Evolutionary conservation across 1,140 invertebrate species (phyloP).

Genomic region (Ctenoplectra terminalis): DNA sequence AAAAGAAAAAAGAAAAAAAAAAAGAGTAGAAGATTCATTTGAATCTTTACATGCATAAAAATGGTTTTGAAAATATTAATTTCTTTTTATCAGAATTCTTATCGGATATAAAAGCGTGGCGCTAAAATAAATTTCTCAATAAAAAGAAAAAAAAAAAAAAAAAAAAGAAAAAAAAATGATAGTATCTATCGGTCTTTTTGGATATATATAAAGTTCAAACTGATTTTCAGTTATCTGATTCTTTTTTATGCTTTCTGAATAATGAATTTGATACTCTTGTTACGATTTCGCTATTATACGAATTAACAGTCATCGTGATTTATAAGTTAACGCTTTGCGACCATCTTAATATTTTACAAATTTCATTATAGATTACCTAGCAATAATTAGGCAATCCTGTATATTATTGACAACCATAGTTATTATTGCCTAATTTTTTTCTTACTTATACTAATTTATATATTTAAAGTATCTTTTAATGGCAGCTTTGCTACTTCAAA

Average conservation of each 20-base stretch:
- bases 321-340: slow-evolving; percentile 21
- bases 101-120: slow-evolving; percentile 69
- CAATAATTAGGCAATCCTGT: slow-evolving; percentile 30
- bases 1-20: slow-evolving; percentile 10
- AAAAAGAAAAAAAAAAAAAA: slow-evolving; percentile 69
- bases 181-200: slow-evolving; percentile 1
- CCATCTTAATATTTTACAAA: slow-evolving; percentile 11
- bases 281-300: slow-evolving; percentile 14
- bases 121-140: slow-evolving; percentile 75
- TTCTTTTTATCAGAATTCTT: slow-evolving; percentile 32
- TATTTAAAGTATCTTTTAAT: slow-evolving; percentile 79
- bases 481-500: slow-evolving; percentile 91
- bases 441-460: slow-evolving; percentile 51
- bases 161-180: slow-evolving; percentile 24
- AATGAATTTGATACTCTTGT: slow-evolving; percentile 7
- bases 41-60: slow-evolving; percentile 27
- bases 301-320: slow-evolving; percentile 25
- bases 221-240: slow-evolving; percentile 37
- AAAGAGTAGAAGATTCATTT: slow-evolving; percentile 44
- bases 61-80: slow-evolving; percentile 26
- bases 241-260: not conserved
- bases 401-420: slow-evolving; percentile 26
- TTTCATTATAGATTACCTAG: slow-evolving; percentile 28
- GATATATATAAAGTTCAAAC: slow-evolving; percentile 50
- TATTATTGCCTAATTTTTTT: slow-evolving; percentile 20